Conservation (phyloP, 1,140 invertebrate genomes). For the Leptopilina clavipes region DNA sequence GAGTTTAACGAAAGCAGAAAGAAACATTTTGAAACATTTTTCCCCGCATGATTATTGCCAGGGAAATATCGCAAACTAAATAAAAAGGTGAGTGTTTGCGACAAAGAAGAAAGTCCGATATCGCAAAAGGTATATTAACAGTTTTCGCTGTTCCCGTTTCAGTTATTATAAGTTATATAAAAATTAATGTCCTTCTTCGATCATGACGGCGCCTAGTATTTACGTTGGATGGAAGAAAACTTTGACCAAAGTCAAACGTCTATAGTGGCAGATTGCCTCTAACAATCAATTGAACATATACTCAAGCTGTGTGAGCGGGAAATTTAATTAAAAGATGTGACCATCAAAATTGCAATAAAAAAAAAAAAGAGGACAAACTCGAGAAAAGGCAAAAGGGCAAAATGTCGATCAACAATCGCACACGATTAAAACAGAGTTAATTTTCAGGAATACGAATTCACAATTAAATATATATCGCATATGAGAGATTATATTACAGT, state of each 20-base stretch:
- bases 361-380: background rate
- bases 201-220: slow-evolving; percentile 25
- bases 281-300: slow-evolving; percentile 31
- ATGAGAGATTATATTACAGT: no score
- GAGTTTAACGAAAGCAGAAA: no score
- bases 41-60: no score
- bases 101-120: background rate
- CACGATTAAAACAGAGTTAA: background rate
- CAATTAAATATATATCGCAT: background rate
- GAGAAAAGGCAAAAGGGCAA: background rate
- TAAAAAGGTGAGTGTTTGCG: background rate
- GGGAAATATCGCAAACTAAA: background rate
- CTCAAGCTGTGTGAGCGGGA: slow-evolving; percentile 1
- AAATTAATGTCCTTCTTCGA: slow-evolving; percentile 36
- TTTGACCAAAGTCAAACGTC: background rate
- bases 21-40: no score
- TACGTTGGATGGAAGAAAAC: slow-evolving; percentile 4
- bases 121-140: background rate
- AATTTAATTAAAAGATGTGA: slow-evolving; percentile 27
- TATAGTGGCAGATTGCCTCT: slow-evolving; percentile 12
- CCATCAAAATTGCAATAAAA: slow-evolving; percentile 18
- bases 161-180: slow-evolving; percentile 8
- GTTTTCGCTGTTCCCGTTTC: background rate
- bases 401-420: background rate
- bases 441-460: background rate